A percentile compares a stretch with the other conserved stretches of the same genome.
These are phyloP conservation scores for Arremon aurantiirostris DNA, from an alignment of 2,797 vertebrate genomes.

Conservation along the genomic window DNA sequence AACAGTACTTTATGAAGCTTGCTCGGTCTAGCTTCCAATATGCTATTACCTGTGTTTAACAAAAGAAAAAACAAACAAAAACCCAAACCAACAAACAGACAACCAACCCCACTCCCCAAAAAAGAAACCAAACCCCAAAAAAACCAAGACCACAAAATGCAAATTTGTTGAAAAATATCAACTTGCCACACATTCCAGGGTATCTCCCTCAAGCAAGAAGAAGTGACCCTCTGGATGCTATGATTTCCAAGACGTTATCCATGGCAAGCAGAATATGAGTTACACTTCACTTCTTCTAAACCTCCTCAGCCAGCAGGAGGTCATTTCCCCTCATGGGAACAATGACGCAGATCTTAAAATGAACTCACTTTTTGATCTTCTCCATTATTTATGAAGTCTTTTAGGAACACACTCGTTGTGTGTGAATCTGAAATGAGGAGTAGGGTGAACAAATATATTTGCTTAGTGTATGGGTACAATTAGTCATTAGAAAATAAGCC, in stretches of 20 bases:
- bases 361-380: not conserved
- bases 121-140: not conserved
- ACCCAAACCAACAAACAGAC: not conserved
- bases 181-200: not conserved
- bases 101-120: not conserved
- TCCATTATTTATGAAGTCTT: not conserved
- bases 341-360: not conserved
- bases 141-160: not conserved
- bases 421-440: conserved; percentile 22
- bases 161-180: not conserved
- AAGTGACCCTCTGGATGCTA: not conserved
- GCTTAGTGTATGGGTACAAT: not conserved
- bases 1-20: not conserved
- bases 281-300: not conserved
- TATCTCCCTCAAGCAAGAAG: not conserved
- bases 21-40: not conserved
- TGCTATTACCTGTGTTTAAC: not conserved
- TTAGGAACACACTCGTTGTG: not conserved
- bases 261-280: not conserved
- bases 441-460: conserved; percentile 23
- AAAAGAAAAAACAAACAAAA: not conserved
- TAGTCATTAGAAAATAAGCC: not conserved
- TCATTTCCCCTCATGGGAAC: not conserved
- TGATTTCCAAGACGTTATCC: not conserved
- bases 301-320: not conserved